Conservation (phyloP, 2,797 vertebrate genomes). For the Gymnothorax reevesii region DNA sequence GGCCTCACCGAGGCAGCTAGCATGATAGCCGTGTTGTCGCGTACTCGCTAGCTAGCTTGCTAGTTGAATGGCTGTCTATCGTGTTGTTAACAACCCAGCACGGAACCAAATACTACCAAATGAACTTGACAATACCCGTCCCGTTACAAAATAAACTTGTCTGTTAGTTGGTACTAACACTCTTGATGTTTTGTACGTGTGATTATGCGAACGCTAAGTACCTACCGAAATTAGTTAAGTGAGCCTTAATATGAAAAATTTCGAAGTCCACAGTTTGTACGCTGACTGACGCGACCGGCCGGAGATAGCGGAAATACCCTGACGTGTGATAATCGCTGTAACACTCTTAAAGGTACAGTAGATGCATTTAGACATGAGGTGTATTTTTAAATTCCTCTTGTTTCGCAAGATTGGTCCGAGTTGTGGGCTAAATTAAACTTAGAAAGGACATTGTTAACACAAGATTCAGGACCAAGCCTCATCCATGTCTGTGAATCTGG, state of each 20-base stretch:
- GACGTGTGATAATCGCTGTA: conserved; percentile 23
- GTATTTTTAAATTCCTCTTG: background rate
- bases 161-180: background rate
- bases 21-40: no score
- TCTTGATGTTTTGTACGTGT: background rate
- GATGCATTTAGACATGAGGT: no score
- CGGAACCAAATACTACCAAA: conserved; percentile 53
- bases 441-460: no score
- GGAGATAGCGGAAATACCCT: conserved; percentile 61
- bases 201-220: conserved; percentile 28
- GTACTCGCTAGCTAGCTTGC: conserved; percentile 2
- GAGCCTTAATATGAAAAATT: conserved; percentile 50
- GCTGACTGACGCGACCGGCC: conserved; percentile 78
- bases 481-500: no score
- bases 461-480: no score
- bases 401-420: no score
- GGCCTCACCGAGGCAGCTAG: background rate
- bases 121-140: conserved; percentile 30
- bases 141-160: background rate
- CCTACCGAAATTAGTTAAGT: conserved; percentile 62
- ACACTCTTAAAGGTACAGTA: conserved; percentile 23
- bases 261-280: conserved; percentile 56
- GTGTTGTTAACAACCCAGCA: conserved; percentile 32
- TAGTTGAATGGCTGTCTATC: background rate
- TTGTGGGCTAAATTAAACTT: no score